Evolutionary conservation across 2,113 vertebrate genomes (phyloP).

Genomic region (Leucopsar rothschildi): DNA sequence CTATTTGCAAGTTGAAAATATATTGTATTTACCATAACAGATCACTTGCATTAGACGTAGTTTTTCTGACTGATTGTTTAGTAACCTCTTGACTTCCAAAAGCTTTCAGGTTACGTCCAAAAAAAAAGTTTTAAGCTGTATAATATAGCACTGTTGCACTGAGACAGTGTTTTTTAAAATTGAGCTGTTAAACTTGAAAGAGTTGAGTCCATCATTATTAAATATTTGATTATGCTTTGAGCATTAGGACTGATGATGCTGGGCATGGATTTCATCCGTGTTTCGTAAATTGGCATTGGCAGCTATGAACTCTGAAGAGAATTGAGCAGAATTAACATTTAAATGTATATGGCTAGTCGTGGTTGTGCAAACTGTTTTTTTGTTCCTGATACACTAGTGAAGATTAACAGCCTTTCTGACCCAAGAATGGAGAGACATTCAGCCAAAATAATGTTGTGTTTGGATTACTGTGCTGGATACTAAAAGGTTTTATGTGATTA

Average conservation of each 20-base stretch:
- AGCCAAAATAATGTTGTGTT: background rate
- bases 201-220: background rate
- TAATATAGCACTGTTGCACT: background rate
- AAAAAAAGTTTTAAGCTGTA: background rate
- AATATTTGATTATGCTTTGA: background rate
- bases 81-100: background rate
- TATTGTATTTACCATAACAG: background rate
- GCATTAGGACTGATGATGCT: background rate
- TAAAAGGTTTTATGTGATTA: background rate
- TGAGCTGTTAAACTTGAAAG: background rate
- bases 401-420: background rate
- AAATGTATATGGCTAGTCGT: background rate
- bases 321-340: background rate
- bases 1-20: background rate
- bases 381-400: background rate
- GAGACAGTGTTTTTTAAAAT: background rate
- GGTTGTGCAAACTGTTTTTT: background rate
- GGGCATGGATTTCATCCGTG: slow-evolving; percentile 1
- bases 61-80: background rate
- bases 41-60: background rate
- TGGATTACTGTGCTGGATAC: background rate
- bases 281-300: background rate
- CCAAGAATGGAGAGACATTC: background rate
- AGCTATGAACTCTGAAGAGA: background rate
- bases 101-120: background rate